Evolutionary conservation across 2,797 vertebrate species (phyloP).

Genomic region (Tragopan temminckii): DNA sequence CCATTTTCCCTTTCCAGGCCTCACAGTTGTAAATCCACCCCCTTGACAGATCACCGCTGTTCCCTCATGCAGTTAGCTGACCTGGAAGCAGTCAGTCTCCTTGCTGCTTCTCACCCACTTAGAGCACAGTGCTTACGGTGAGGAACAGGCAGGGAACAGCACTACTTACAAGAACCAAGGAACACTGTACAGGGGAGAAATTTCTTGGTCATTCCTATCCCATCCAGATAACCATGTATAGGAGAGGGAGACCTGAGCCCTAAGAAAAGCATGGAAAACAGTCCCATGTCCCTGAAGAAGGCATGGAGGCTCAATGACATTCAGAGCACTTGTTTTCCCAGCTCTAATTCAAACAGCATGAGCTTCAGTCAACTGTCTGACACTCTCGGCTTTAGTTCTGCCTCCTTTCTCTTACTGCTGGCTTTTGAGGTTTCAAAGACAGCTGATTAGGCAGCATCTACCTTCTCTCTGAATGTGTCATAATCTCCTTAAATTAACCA

Average conservation of each 20-base stretch:
- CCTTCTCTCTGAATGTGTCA: neutral
- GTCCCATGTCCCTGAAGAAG: neutral
- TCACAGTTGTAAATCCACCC: neutral
- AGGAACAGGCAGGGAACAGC: neutral
- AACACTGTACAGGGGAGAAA: neutral
- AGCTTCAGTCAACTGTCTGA: neutral
- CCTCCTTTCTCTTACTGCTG: neutral
- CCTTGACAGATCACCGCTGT: neutral
- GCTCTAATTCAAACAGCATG: neutral
- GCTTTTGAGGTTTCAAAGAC: neutral
- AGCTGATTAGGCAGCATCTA: neutral
- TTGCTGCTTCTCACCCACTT: neutral
- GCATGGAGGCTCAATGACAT: accelerated
- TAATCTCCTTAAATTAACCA: neutral
- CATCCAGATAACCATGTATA: neutral
- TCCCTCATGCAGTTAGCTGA: neutral
- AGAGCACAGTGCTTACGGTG: neutral
- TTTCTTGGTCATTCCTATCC: neutral
- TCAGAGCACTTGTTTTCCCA: neutral
- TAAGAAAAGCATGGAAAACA: neutral
- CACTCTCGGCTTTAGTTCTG: neutral
- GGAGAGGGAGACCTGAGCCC: neutral
- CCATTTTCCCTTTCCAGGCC: constrained; percentile 19
- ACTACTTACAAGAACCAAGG: accelerated
- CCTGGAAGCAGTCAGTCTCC: neutral